Percentiles rank a stretch among this genome's conserved stretches.
These are phyloP conservation scores for Altica lythri DNA, from an alignment of 2,888 invertebrate species.

Conservation along the genomic window DNA sequence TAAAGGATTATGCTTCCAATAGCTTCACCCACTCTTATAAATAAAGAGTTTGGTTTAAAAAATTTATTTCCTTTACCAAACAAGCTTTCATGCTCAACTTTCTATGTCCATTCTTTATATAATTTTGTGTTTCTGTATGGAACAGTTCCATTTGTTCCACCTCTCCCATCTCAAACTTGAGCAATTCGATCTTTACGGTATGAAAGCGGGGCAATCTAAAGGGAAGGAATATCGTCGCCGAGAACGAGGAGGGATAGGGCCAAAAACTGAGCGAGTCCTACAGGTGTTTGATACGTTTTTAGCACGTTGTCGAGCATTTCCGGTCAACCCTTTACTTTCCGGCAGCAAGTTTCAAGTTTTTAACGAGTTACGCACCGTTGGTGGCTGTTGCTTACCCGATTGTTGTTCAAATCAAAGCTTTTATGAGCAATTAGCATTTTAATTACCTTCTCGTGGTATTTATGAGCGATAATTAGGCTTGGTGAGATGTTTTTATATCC, in stretches of 20 bases:
- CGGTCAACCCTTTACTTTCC: conserved; percentile 33
- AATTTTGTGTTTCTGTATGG: too few relatives aligned
- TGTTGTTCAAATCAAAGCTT: conserved; percentile 19
- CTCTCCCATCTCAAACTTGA: background rate
- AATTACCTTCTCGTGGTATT: conserved; percentile 11
- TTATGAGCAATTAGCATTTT: conserved; percentile 23
- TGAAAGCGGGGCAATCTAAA: conserved; percentile 9
- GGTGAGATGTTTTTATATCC: conserved; percentile 2
- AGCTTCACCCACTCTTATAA: too few relatives aligned
- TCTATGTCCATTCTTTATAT: too few relatives aligned
- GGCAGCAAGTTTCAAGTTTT: conserved; percentile 21
- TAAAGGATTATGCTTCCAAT: too few relatives aligned
- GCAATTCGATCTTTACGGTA: conserved; percentile 1
- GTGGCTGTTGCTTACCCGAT: background rate
- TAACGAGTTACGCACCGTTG: conserved; percentile 23
- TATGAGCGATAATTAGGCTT: conserved; percentile 13
- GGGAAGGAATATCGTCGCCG: background rate
- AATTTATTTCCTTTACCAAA: too few relatives aligned
- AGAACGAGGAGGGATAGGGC: conserved; percentile 17
- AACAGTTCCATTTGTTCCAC: too few relatives aligned
- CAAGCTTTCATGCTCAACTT: too few relatives aligned
- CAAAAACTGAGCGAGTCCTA: conserved; percentile 22
- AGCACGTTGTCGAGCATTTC: conserved; percentile 35
- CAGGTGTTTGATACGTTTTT: conserved; percentile 35
- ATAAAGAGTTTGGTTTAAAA: too few relatives aligned